Evolutionary conservation across 30 jellyfish, hydroid and myxozoan genomes (phyloP), one percentile per base, ranked within the genome.

Genomic region (Turritopsis rubra): DNA sequence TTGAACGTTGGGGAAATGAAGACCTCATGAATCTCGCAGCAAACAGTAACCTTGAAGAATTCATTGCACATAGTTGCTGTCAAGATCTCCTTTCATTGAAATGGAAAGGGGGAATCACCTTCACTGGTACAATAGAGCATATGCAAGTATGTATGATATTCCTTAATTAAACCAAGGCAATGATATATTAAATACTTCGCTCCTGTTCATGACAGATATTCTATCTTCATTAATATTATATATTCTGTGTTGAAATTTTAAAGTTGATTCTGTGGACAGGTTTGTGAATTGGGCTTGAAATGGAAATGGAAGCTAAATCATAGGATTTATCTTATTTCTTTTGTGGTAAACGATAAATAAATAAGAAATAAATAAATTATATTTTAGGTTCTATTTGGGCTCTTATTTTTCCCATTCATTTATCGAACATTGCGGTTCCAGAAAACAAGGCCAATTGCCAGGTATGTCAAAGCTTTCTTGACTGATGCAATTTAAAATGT

Each of bases 1-100:
- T 89, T 75, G 52, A 73, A 23, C 85, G 85, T 27, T 89, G 96
- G 96, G 96, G 96, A 22, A 72, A 53, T 5, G 30, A 88, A 29
- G 85, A 91, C 52, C 71, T 78, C 31, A 21, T 89, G 85, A 79
- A 72, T 66, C 83, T 85, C 72, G 96, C 96, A 53, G 96, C 81
- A 28, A 71, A 79, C 52, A 73, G 94, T 8, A 86, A 81, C 23
- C 94, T 78, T 30, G 91, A 83, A 1, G 75, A 65, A 22, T 89
- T 89, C 41, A 89, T 89, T 28, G 96, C 96, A 26, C 96, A 89
- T 52, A 74, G 88, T 13, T 73, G 94, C 85, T 77, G 90, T 80
- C 96, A 89, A 52, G 89, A 81, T 26, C 65, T 89, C 74, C 71
- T 89, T 54, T 75, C 87, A 18, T 90, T 80, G 23, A 84, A 80